phyloP scores from a whole-genome alignment of 2,113 vertebrate genomes.

The Microcebus griseorufus region DNA sequence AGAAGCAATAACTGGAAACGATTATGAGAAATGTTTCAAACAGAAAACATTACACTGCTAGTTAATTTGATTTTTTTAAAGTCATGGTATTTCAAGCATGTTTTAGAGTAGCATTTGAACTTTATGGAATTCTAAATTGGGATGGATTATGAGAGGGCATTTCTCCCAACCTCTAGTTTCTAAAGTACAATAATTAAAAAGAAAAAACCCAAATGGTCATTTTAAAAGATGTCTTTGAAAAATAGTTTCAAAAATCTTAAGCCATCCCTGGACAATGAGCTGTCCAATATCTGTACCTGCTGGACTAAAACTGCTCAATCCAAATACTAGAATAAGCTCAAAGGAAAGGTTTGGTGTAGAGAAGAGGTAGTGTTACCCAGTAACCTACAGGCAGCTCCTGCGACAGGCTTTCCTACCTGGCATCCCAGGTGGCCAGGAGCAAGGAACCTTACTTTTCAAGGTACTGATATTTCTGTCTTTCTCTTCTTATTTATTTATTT shows the following conservation, averaged over 20 bases:
- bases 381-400: not conserved
- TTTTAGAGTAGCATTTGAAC: slow-evolving; percentile 23
- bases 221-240: not conserved
- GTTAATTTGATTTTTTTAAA: not conserved
- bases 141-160: not conserved
- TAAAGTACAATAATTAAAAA: not conserved
- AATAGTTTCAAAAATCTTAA: not conserved
- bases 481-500: not conserved
- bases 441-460: not conserved
- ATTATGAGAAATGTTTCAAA: not conserved
- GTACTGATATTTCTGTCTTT: not conserved
- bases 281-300: not conserved
- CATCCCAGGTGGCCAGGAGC: not conserved
- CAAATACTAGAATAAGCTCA: slow-evolving; percentile 15
- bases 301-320: not conserved
- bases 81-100: not conserved
- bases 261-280: not conserved
- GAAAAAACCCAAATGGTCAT: not conserved
- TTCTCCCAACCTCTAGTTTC: not conserved
- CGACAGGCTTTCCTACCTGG: not conserved
- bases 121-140: slow-evolving; percentile 17
- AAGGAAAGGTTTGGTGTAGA: not conserved
- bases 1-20: not conserved
- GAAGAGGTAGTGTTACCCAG: not conserved
- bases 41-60: not conserved